Evolutionary conservation across 2,888 invertebrate species (phyloP).

Genomic region (Polietes domitor): DNA sequence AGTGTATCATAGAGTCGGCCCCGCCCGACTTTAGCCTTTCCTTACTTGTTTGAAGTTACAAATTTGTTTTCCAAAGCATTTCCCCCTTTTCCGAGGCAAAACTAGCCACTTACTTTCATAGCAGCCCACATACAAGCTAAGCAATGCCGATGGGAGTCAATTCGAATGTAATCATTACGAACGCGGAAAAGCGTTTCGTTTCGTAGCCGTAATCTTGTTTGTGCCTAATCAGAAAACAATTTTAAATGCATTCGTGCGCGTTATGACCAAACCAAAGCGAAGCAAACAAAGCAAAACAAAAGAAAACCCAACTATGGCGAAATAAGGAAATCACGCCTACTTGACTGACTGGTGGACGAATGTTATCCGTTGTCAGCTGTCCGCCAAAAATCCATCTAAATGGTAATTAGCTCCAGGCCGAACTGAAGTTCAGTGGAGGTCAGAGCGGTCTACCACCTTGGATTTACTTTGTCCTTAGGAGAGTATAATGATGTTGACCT

Average conservation of each 20-base stretch:
- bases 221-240: conserved; percentile 20
- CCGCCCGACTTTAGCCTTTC: too few relatives aligned
- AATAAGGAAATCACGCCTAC: neutral
- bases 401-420: conserved; percentile 54
- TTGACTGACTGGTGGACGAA: too few relatives aligned
- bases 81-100: too few relatives aligned
- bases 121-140: too few relatives aligned
- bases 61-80: too few relatives aligned
- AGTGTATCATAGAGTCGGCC: too few relatives aligned
- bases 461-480: neutral
- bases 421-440: neutral
- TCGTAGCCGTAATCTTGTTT: neutral
- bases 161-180: neutral
- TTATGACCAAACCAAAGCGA: neutral
- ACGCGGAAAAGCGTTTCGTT: neutral
- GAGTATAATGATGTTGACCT: conserved; percentile 49
- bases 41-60: too few relatives aligned
- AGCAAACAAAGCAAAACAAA: neutral
- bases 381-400: conserved; percentile 54
- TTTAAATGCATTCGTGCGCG: conserved; percentile 38
- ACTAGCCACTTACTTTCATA: too few relatives aligned
- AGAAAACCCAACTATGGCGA: neutral
- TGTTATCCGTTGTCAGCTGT: too few relatives aligned
- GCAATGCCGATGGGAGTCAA: neutral
- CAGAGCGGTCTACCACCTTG: neutral